phyloP scores from a whole-genome alignment of 2,888 invertebrate genomes.

The Meghimatium bilineatum region DNA sequence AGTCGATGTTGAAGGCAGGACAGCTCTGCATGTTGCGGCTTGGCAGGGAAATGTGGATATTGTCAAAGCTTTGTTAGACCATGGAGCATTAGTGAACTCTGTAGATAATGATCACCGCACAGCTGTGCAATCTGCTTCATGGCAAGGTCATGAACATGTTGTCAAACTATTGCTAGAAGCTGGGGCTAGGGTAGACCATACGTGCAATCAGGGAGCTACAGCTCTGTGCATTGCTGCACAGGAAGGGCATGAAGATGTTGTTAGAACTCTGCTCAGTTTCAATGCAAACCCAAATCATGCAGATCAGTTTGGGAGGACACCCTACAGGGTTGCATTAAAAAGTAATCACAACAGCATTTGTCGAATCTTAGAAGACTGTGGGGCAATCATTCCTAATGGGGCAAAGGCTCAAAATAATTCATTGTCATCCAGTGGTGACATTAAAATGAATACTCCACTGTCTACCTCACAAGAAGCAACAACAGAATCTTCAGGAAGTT shows the following conservation, averaged over 20 bases:
- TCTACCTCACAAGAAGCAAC: slow-evolving; percentile 28
- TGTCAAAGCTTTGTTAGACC: slow-evolving; percentile 79
- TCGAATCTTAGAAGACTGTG: slow-evolving; percentile 79
- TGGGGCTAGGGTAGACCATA: slow-evolving; percentile 90
- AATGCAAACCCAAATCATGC: slow-evolving; percentile 78
- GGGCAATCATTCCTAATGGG: slow-evolving; percentile 79
- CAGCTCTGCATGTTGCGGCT: slow-evolving; percentile 87
- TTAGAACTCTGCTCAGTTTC: slow-evolving; percentile 81
- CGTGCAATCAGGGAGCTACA: slow-evolving; percentile 96
- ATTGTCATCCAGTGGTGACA: slow-evolving; percentile 68
- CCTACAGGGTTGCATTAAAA: slow-evolving; percentile 88
- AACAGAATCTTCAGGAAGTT: slow-evolving; percentile 18
- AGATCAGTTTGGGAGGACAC: slow-evolving; percentile 78
- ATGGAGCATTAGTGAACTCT: slow-evolving; percentile 88
- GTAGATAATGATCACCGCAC: slow-evolving; percentile 82
- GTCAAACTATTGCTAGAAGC: slow-evolving; percentile 86
- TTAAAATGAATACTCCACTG: slow-evolving; percentile 43
- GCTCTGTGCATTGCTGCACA: slow-evolving; percentile 95
- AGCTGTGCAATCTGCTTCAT: slow-evolving; percentile 94
- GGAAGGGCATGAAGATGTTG: slow-evolving; percentile 95
- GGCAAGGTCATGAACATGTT: slow-evolving; percentile 93
- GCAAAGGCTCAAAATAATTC: slow-evolving; percentile 67
- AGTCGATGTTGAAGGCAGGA: slow-evolving; percentile 91
- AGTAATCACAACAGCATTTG: slow-evolving; percentile 91
- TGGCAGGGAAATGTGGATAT: slow-evolving; percentile 86